Percentiles rank a stretch among this genome's conserved stretches.
Conservation (phyloP, 2,113 vertebrate species). For the Pleuronectes platessa region DNA sequence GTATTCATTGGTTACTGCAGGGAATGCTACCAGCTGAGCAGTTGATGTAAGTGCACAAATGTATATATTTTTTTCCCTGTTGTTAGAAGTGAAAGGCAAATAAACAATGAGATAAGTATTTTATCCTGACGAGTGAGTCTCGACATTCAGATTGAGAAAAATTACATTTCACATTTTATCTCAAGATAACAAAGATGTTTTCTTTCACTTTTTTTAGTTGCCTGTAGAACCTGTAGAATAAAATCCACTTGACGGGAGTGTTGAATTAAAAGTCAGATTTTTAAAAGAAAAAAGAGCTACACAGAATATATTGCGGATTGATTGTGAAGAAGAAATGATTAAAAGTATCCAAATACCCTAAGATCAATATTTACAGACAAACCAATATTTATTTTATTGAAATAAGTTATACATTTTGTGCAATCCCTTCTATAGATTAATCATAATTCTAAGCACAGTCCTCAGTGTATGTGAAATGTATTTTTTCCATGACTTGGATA, state of each 20-base stretch:
- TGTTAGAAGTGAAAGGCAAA: slow-evolving; percentile 22
- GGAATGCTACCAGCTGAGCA: slow-evolving; percentile 9
- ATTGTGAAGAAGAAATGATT: background rate
- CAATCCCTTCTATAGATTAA: slow-evolving; percentile 15
- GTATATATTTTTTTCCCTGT: background rate
- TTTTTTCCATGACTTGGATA: slow-evolving; percentile 62
- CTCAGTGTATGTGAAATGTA: slow-evolving; percentile 57
- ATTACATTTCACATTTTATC: slow-evolving; percentile 36
- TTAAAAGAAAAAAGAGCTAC: background rate
- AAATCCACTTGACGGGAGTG: slow-evolving; percentile 6
- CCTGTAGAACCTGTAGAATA: slow-evolving; percentile 17
- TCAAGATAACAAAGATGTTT: slow-evolving; percentile 6
- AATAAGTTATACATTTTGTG: slow-evolving; percentile 11
- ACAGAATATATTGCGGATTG: background rate
- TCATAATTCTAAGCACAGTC: slow-evolving; percentile 27
- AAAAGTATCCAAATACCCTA: background rate
- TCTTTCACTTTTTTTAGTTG: slow-evolving; percentile 9
- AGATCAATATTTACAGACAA: slow-evolving; percentile 7
- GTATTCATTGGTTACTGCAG: slow-evolving; percentile 5
- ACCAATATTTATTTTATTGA: slow-evolving; percentile 6
- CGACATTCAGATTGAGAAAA: slow-evolving; percentile 26
- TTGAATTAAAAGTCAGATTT: background rate
- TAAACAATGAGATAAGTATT: slow-evolving; percentile 12
- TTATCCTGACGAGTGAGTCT: slow-evolving; percentile 4
- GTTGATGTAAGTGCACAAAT: slow-evolving; percentile 30